These are phyloP conservation scores for Crotalus horridus DNA, from an alignment of 2,113 vertebrate species.

Conservation along the genomic window DNA sequence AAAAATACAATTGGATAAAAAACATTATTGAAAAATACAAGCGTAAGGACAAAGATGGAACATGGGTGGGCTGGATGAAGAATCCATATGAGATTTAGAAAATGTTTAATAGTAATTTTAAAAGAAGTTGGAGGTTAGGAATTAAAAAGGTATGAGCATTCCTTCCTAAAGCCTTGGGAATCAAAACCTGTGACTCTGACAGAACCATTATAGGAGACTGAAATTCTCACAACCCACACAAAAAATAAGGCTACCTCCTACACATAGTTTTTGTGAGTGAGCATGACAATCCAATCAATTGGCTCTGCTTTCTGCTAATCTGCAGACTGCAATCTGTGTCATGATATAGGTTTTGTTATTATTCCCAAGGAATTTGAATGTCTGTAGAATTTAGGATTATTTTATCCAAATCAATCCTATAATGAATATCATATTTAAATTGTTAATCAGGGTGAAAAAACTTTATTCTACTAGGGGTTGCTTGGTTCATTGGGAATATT, in stretches of 20 bases:
- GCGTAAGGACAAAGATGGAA: background rate
- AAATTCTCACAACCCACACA: background rate
- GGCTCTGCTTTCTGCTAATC: background rate
- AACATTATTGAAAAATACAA: conserved; percentile 1
- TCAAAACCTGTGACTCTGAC: conserved; percentile 8
- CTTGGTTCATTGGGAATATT: background rate
- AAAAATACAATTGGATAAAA: background rate
- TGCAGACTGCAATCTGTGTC: background rate
- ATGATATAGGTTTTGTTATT: background rate
- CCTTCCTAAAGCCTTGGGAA: conserved; percentile 3
- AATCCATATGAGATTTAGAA: conserved; percentile 17
- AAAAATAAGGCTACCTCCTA: background rate
- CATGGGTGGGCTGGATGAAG: conserved; percentile 16
- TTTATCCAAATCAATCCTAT: background rate
- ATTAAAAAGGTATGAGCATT: conserved; percentile 6
- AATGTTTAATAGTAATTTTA: background rate
- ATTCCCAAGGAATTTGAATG: background rate
- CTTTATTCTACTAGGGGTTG: background rate
- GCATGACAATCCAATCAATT: background rate
- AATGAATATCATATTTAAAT: background rate
- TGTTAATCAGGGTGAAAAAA: background rate
- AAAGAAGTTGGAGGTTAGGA: background rate
- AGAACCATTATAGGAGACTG: background rate
- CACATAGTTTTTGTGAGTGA: background rate
- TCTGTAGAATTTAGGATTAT: background rate